Evolutionary conservation across 2,113 vertebrate genomes (phyloP), one percentile per base, ranked within the genome.

Genomic region (Dipodomys ordii): DNA sequence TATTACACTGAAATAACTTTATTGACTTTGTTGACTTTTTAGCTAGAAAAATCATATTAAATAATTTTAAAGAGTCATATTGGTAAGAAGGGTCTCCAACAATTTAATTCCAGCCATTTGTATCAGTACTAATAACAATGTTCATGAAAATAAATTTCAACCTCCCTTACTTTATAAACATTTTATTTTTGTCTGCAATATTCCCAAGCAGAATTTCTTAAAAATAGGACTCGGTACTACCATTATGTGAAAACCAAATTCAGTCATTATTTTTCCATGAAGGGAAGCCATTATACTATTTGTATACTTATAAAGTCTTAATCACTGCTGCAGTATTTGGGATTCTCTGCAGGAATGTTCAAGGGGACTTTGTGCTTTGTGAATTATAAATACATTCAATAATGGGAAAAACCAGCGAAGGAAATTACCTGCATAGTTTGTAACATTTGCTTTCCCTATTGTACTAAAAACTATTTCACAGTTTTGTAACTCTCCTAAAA

Each of bases 321-420:
- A 62, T 88, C 79, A 62, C 44, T 62, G 32, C 7, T 15, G 2
- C 4, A 46, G 11, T 30, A 44, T 88, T 73, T 1, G 0, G 60
- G 73, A 49, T 87, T 92, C 79, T 82, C 65, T 79, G 19, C 19
- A 76, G 49, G 68, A 77, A 92, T 39, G 30, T 30, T 39, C 53
- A n/a, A 62, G 81, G 69, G 35, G 35, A 80, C 35, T 73, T 35
- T 39, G 6, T 92, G 57, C 53, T 83, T 72, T 53, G 72, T n/a
- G 53, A 77, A 86, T 92, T 94, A 88, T 6, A 96, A 88, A 83
- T 71, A 46, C 35, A 73, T 35, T 76, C 77, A 94, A 39, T 88
- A 91, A 77, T 18, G 30, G 44, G 83, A 27, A 80, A 76, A 92
- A 19, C 44, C 86, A 82, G 84, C 57, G 35, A 86, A 92, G 60